phyloP scores from a whole-genome alignment of 2,113 vertebrate species.

The Halcyon senegalensis region DNA sequence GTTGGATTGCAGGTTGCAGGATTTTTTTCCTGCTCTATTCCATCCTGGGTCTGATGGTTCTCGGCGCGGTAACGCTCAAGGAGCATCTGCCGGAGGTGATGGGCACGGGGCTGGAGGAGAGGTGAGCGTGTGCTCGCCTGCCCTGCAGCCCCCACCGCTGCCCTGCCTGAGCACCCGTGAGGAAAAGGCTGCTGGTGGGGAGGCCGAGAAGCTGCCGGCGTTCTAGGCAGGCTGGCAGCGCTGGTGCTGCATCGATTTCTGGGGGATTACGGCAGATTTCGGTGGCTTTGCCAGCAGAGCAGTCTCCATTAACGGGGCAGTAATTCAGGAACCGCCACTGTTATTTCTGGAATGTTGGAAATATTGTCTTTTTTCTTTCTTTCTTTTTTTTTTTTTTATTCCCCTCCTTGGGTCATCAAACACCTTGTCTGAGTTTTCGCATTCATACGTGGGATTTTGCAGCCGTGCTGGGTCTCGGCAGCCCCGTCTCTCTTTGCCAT shows the following conservation, averaged over 20 bases:
- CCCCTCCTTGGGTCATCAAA: accelerated
- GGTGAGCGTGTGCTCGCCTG: accelerated
- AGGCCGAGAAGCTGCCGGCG: not conserved
- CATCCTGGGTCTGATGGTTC: not conserved
- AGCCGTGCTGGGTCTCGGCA: accelerated
- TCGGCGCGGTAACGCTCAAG: accelerated
- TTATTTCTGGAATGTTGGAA: not conserved
- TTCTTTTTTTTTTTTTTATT: too few species aligned
- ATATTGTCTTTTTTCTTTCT: not conserved
- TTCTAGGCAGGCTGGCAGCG: not conserved
- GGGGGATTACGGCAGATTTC: not conserved
- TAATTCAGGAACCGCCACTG: not conserved
- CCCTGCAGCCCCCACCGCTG: accelerated
- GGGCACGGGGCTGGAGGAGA: not conserved
- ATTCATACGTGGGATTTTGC: accelerated
- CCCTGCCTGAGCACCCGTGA: accelerated
- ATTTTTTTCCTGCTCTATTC: accelerated
- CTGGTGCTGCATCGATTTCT: not conserved
- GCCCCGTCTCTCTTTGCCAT: accelerated
- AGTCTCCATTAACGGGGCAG: not conserved
- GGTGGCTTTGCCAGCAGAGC: not conserved
- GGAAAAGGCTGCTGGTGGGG: accelerated
- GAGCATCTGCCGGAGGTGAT: accelerated
- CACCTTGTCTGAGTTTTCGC: not conserved
- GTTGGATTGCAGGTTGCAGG: accelerated